Percentiles rank a stretch among this genome's conserved stretches.
Conservation (phyloP, 2,113 vertebrate species). For the Spilogale gracilis region DNA sequence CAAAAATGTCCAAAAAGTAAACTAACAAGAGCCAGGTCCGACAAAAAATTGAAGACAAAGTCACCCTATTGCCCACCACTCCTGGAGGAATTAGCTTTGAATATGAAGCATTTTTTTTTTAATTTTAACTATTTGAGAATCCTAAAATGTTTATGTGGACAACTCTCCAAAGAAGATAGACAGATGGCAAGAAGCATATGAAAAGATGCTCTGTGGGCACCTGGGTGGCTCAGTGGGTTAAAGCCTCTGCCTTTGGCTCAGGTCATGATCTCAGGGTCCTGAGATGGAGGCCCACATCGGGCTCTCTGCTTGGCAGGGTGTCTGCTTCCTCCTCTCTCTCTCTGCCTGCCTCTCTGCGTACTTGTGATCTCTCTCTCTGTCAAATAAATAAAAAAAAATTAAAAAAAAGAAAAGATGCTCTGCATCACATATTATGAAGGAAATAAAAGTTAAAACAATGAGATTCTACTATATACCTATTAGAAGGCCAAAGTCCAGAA, state of each 20-base stretch:
- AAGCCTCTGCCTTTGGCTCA: no score
- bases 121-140: neutral
- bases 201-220: neutral
- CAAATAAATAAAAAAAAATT: no score
- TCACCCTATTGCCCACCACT: neutral
- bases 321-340: no score
- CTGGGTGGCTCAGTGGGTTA: no score
- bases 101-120: neutral
- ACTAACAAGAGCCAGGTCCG: neutral
- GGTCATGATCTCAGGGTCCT: no score
- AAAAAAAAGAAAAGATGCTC: neutral
- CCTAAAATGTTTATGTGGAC: neutral
- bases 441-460: neutral
- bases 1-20: slow-evolving; percentile 23
- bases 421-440: neutral
- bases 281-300: no score
- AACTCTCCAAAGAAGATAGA: neutral
- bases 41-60: neutral
- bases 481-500: neutral
- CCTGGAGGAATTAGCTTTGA: neutral
- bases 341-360: no score
- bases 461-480: neutral
- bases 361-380: no score
- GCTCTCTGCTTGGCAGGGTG: no score
- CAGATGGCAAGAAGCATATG: neutral